Evolutionary conservation across 2,888 invertebrate genomes (phyloP), one percentile per base, ranked within the genome.

Genomic region (Carpatolechia fugitivella): DNA sequence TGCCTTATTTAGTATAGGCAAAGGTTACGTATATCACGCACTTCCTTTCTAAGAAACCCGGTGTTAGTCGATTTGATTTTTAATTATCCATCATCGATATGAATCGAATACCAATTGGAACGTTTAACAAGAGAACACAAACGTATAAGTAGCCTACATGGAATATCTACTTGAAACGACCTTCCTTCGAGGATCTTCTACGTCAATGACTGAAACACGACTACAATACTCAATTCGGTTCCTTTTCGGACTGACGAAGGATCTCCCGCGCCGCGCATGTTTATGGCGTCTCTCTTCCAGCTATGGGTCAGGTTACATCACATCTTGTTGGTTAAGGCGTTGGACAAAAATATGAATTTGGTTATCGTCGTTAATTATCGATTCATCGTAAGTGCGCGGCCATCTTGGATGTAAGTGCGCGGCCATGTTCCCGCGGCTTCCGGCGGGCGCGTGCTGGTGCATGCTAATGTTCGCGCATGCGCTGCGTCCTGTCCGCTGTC

Each of bases 261-360:
- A 83, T 79, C 71, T 67, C 57, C 62, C 62, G 63, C 67, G 66
- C 58, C 60, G 51, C 68, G 80, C 77, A 82, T 84, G 79, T 69
- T 77, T 78, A 82, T 81, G 38, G 48, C 29, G 61, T 63, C 58
- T 61, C 60, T 65, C 66, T 68, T 70, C 79, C 77, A 60, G 65
- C 65, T 82, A 79, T 70, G 83, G 82, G 63, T 69, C 68, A 75
- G 71, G 80, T 88, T 86, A 86, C 87, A 84, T 87, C 85, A 88
- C 78, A 85, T 79, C 72, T 77, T 70, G 70, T 72, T 78, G 61
- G 74, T 73, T 80, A 82, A 76, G 80, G 78, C 60, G 74, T 76
- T 78, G 76, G 78, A 82, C 82, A 68, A 78, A 87, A 85, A 85
- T 88, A 87, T 87, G 85, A 86, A 87, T 85, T 87, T 81, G 80